These are phyloP conservation scores for Aphyosemion australe DNA, from an alignment of 2,113 vertebrate species.

Conservation along the genomic window DNA sequence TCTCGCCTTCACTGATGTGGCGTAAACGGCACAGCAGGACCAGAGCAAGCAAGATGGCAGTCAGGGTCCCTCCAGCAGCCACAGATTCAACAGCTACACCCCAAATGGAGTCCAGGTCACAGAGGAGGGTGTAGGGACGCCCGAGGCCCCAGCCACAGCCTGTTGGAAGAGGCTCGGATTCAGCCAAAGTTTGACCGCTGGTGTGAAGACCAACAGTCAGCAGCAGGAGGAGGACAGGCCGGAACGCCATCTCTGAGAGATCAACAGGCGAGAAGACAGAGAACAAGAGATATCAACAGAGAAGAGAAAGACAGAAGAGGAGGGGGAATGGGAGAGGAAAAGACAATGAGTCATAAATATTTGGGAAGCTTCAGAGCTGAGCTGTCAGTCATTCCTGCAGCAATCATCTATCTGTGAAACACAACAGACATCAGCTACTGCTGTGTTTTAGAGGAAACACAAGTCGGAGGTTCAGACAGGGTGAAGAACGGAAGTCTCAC, in stretches of 20 bases:
- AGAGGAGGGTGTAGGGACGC: constrained; percentile 89
- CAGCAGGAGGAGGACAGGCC: constrained; percentile 74
- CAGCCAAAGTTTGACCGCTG: constrained; percentile 71
- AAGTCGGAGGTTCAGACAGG: constrained; percentile 43
- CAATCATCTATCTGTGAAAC: constrained; percentile 37
- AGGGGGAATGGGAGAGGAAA: not conserved
- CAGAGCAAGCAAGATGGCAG: constrained; percentile 85
- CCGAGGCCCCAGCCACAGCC: constrained; percentile 90
- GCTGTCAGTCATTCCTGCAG: constrained; percentile 37
- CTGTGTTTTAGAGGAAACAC: constrained; percentile 58
- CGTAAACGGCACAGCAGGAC: constrained; percentile 89
- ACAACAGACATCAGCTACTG: constrained; percentile 47
- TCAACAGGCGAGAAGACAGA: constrained; percentile 11
- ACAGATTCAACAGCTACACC: constrained; percentile 91
- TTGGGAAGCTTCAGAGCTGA: constrained; percentile 22
- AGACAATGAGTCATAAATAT: constrained; percentile 44
- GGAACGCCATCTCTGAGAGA: constrained; percentile 70
- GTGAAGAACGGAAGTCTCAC: constrained; percentile 18
- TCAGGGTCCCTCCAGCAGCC: constrained; percentile 86
- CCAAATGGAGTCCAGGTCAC: constrained; percentile 95
- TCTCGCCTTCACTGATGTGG: constrained; percentile 90
- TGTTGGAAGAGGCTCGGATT: constrained; percentile 78
- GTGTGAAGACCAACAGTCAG: constrained; percentile 77
- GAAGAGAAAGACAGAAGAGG: not conserved
- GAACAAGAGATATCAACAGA: constrained; percentile 6